These are phyloP conservation scores for Drosophila prolongata DNA, from an alignment of 2,888 invertebrate genomes.

Conservation along the genomic window DNA sequence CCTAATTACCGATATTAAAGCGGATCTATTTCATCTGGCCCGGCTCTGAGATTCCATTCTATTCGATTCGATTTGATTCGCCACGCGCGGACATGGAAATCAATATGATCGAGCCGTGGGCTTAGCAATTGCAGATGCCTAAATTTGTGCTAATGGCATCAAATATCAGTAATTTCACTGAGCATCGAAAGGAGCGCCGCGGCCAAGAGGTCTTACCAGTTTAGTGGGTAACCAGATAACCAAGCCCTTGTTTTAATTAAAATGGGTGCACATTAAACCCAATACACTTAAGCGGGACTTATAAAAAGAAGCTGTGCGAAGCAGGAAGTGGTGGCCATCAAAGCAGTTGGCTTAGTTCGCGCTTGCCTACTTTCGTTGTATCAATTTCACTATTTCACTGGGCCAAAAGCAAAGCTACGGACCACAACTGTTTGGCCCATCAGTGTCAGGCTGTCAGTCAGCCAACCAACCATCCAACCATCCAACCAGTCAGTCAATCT, in stretches of 20 bases:
- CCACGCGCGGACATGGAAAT: constrained; percentile 64
- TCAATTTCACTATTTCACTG: constrained; percentile 78
- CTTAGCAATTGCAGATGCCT: constrained; percentile 47
- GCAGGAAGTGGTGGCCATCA: constrained; percentile 64
- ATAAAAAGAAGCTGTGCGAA: constrained; percentile 35
- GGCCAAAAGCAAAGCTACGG: constrained; percentile 37
- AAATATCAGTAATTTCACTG: constrained; percentile 82
- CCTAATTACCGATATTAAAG: constrained; percentile 82
- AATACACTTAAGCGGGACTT: constrained; percentile 60
- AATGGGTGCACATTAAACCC: constrained; percentile 68
- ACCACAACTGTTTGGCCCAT: constrained; percentile 42
- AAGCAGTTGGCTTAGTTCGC: constrained; percentile 33
- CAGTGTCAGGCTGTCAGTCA: constrained; percentile 62
- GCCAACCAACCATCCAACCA: constrained; percentile 8
- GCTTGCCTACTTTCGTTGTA: constrained; percentile 69
- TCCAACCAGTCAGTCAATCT: constrained; percentile 33
- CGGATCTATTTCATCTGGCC: constrained; percentile 79
- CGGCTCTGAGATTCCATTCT: constrained; percentile 11
- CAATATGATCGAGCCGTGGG: constrained; percentile 50
- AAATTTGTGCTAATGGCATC: constrained; percentile 82
- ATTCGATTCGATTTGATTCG: constrained; percentile 48
- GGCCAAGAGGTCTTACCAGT: constrained; percentile 19
- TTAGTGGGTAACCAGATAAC: constrained; percentile 45
- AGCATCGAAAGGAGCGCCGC: constrained; percentile 50
- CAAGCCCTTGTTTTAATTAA: constrained; percentile 76